Evolutionary conservation across 2,888 invertebrate genomes (phyloP).

Genomic region (Agonopterix alstromeriana): DNA sequence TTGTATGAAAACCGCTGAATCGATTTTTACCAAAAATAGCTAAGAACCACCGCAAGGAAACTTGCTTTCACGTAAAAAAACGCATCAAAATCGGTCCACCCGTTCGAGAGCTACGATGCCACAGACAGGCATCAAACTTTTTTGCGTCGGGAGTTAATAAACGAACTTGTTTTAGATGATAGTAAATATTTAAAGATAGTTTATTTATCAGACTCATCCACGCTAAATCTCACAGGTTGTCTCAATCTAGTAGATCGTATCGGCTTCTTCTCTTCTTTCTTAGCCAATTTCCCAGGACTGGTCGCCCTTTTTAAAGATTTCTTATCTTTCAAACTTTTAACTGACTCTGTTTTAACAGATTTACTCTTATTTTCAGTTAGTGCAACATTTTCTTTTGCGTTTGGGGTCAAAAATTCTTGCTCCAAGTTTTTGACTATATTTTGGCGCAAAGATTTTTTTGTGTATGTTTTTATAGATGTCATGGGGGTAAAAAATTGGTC

Average conservation of each 20-base stretch:
- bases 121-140: too few relatives aligned
- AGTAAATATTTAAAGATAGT: background rate
- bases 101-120: too few relatives aligned
- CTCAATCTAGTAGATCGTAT: conserved; percentile 23
- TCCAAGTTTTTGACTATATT: conserved; percentile 56
- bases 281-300: conserved; percentile 45
- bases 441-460: conserved; percentile 28
- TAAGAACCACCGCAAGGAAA: too few relatives aligned
- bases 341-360: too few relatives aligned
- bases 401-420: conserved; percentile 44
- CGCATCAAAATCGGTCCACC: too few relatives aligned
- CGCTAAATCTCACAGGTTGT: conserved; percentile 15
- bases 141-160: too few relatives aligned
- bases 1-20: too few relatives aligned
- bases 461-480: conserved; percentile 45
- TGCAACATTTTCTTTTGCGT: conserved; percentile 9
- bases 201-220: conserved; percentile 8
- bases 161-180: too few relatives aligned
- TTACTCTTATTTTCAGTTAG: background rate
- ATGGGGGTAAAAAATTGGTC: conserved; percentile 57
- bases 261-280: conserved; percentile 14
- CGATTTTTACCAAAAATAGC: too few relatives aligned
- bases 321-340: conserved; percentile 18
- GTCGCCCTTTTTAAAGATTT: conserved; percentile 35
- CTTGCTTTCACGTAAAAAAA: too few relatives aligned